phyloP scores from a whole-genome alignment of 1,140 invertebrate species.

The Drosophila sp. region DNA sequence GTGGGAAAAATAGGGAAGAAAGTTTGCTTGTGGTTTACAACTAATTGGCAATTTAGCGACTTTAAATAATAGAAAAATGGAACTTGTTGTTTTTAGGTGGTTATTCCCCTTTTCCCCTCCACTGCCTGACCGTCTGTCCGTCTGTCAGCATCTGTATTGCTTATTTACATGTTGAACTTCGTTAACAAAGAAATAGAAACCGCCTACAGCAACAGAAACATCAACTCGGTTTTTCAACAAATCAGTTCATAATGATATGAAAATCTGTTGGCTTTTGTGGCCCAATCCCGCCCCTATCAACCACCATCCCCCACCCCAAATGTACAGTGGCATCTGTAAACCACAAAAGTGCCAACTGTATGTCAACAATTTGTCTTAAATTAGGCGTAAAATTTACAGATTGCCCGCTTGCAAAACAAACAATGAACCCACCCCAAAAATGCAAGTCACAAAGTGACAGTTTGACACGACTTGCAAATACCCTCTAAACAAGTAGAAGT shows the following conservation, averaged over 20 bases:
- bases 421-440: conserved; percentile 32
- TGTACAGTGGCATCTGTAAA: background rate
- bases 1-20: background rate
- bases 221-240: conserved; percentile 41
- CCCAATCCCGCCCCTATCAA: background rate
- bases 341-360: conserved; percentile 50
- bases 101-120: background rate
- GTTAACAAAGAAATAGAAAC: conserved; percentile 44
- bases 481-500: background rate
- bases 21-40: background rate
- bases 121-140: too few species aligned
- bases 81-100: conserved; percentile 9
- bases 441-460: background rate
- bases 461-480: background rate
- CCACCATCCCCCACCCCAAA: background rate
- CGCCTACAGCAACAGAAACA: conserved; percentile 40
- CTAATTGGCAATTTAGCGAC: conserved; percentile 43
- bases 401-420: conserved; percentile 59
- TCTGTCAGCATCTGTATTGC: conserved; percentile 17
- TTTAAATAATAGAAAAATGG: conserved; percentile 32
- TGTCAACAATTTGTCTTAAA: conserved; percentile 82
- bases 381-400: conserved; percentile 81
- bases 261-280: conserved; percentile 80
- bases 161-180: conserved; percentile 62
- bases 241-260: conserved; percentile 73